These are phyloP conservation scores for Cyclura pinguis DNA, from an alignment of 2,797 vertebrate species.

Conservation along the genomic window DNA sequence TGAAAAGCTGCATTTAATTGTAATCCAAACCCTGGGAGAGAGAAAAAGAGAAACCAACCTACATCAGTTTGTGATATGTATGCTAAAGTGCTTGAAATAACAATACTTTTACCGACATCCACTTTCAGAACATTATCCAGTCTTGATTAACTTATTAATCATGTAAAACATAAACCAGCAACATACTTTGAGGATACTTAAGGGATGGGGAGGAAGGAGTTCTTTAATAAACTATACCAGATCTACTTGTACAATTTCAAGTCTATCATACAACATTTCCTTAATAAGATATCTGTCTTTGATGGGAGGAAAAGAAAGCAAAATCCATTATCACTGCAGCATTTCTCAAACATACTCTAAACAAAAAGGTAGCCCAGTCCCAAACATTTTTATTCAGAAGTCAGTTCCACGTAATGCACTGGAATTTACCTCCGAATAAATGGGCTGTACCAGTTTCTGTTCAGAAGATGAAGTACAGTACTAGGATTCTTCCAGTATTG, in stretches of 20 bases:
- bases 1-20: conserved; percentile 85
- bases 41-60: conserved; percentile 69
- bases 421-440: conserved; percentile 2
- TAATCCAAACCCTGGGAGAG: conserved; percentile 80
- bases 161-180: conserved; percentile 73
- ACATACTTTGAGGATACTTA: conserved; percentile 72
- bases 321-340: conserved; percentile 23
- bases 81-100: conserved; percentile 84
- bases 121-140: conserved; percentile 77
- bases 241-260: conserved; percentile 76
- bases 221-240: conserved; percentile 66
- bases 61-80: conserved; percentile 77
- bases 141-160: conserved; percentile 73
- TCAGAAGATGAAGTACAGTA: conserved; percentile 51
- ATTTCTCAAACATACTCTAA: conserved; percentile 57
- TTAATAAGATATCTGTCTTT: conserved; percentile 52
- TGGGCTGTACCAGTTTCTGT: neutral
- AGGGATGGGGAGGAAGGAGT: conserved; percentile 20
- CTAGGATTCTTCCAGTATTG: conserved; percentile 41
- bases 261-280: conserved; percentile 69
- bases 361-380: conserved; percentile 45
- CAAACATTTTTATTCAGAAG: conserved; percentile 13
- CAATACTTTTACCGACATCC: conserved; percentile 75
- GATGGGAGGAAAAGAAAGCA: conserved; percentile 57
- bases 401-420: conserved; percentile 1